Evolutionary conservation across 2,797 vertebrate genomes (phyloP).

Genomic region (Cercopithecus petaurista): DNA sequence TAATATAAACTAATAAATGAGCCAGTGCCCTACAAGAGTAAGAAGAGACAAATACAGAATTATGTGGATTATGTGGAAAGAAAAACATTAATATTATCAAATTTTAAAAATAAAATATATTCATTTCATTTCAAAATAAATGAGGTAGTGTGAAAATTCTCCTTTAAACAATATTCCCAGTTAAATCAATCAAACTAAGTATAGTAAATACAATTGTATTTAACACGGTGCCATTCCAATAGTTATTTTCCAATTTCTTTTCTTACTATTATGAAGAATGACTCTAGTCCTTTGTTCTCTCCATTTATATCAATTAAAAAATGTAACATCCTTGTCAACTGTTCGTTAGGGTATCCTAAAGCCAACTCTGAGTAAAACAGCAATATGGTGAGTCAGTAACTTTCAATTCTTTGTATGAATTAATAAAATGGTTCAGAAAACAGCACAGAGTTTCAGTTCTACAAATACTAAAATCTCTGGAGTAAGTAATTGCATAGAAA

Average conservation of each 20-base stretch:
- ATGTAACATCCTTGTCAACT: not conserved
- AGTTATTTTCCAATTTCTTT: not conserved
- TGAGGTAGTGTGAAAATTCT: not conserved
- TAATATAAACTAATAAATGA: not conserved
- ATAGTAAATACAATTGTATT: not conserved
- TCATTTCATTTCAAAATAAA: not conserved
- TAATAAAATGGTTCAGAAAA: constrained; percentile 38
- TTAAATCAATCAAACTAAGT: not conserved
- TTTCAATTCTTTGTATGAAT: not conserved
- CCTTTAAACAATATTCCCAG: not conserved
- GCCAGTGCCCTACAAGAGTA: not conserved
- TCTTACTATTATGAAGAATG: not conserved
- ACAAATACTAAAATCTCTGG: not conserved
- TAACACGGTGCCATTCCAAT: no score
- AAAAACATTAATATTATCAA: not conserved
- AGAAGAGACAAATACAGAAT: not conserved
- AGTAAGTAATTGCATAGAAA: constrained; percentile 51
- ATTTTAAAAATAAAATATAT: not conserved
- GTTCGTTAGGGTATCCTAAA: not conserved
- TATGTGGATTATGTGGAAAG: not conserved
- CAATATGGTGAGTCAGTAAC: not conserved
- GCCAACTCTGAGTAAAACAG: not conserved
- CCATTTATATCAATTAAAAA: not conserved
- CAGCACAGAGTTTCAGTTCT: not conserved
- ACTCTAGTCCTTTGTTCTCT: not conserved